Evolutionary conservation across 2,113 vertebrate species (phyloP).

Genomic region (Hiodon tergisus): DNA sequence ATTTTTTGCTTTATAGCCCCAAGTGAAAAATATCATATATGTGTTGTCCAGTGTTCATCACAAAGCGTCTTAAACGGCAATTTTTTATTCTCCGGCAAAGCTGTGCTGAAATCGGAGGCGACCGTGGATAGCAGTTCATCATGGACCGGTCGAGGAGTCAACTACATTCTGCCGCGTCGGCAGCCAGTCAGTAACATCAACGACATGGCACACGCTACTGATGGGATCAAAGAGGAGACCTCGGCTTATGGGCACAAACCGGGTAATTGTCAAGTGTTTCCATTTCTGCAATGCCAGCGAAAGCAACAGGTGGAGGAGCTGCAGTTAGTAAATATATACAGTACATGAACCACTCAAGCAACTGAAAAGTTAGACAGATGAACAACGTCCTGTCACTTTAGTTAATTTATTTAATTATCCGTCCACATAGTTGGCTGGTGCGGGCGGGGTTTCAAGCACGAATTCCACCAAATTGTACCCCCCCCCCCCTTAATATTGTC

Average conservation of each 20-base stretch:
- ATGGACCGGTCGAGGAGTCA: conserved; percentile 41
- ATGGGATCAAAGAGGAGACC: conserved; percentile 29
- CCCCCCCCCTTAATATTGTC: too few relatives aligned
- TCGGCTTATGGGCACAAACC: conserved; percentile 18
- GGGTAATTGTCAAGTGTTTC: conserved; percentile 35
- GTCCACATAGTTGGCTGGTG: too few relatives aligned
- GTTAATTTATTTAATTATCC: too few relatives aligned
- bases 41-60: conserved; percentile 4
- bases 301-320: conserved; percentile 1
- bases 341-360: too few relatives aligned
- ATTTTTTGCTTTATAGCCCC: not conserved
- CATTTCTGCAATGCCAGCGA: not conserved
- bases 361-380: too few relatives aligned
- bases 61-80: conserved; percentile 16
- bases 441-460: not conserved
- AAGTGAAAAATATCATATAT: not conserved
- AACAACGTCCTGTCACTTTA: too few relatives aligned
- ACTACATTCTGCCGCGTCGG: conserved; percentile 23
- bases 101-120: conserved; percentile 31
- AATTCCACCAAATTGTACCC: too few relatives aligned
- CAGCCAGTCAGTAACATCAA: conserved; percentile 53
- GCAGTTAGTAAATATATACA: too few relatives aligned
- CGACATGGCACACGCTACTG: conserved; percentile 47
- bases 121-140: conserved; percentile 27
- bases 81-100: conserved; percentile 27